Evolutionary conservation across 2,113 vertebrate genomes (phyloP), one percentile per base, ranked within the genome.

Genomic region (Syngnathus scovelli): DNA sequence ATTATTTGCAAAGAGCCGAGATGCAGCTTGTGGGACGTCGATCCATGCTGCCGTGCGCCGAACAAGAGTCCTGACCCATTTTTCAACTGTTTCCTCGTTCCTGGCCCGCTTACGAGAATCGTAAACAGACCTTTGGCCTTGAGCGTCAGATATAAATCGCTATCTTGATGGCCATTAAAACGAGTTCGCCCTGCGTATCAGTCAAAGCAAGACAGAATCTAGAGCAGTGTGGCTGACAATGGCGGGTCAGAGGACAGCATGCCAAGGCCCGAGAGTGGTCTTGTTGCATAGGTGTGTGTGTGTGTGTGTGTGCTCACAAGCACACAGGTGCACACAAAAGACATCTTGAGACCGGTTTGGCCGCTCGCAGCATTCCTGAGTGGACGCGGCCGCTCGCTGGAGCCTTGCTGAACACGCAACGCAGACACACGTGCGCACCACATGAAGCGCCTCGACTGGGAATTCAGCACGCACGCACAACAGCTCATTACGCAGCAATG

Each of bases 141-240:
- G 19, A 18, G 16, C 4, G 39, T 62, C n/a, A 16, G 61, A 15
- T 44, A 62, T 44, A 7, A 44, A 62, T 27, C 2, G 6, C 27
- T 62, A 62, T 62, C 61, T 27, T 6, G 6, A 62, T 44, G 6
- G 12, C 27, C 13, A 33, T 15, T 36, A 76, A 72, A 73, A 76
- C 66, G 54, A 63, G 58, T 76, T 76, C 74, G 0, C 78, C 82
- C 74, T 67, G 52, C 67, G 37, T 79, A 64, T 65, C 67, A 75
- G 78, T 83, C 78, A 74, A 59, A 85, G 69, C 71, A 83, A 79
- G 80, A 78, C 1, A 18, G 11, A 55, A 56, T 84, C 83, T 80
- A 84, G 66, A 78, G n/a, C 64, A 68, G 68, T 77, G 77, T 64
- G 63, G 33, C 13, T 70, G 73, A 86, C 84, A 87, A 84, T 86